Base-by-base conservation (phyloP, 2,888 invertebrate species). In the Drosophila borborema region DNA sequence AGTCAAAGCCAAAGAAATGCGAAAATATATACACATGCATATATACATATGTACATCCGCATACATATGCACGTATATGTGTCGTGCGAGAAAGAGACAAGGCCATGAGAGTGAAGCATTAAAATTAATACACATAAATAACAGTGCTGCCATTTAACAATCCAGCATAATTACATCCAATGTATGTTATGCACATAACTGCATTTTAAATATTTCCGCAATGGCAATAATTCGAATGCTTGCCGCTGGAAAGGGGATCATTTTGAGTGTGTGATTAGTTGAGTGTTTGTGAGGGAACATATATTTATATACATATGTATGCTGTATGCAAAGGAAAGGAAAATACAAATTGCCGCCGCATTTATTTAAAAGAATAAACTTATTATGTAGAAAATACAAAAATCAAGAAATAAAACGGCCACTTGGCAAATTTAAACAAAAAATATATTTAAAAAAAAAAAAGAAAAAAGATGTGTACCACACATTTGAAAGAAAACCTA, bases 201-300 rank as follows among this genome's bases (percentile, higher is more conserved):
- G 79, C 70, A 85, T 80, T 77, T 80, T 34, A 67, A 89, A 89
- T 75, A 77, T 77, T 86, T 84, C 88, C 86, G 86, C 72, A 71
- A 79, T 18, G 56, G 59, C 81, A 64, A 74, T 84, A 81, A 84
- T 81, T 76, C 64, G 60, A 53, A 34, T 56, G 65, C 51, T 74
- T 77, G 68, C 63, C 82, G 77, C 72, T 86, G 86, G 72, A 63
- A 80, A 77, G 77, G 77, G 81, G 80, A 77, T 77, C 67, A 80
- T 72, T 80, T 71, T n/a, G 45, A 49, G 40, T 59, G 28, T 64
- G 69, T 61, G 45, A 40, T 16, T n/a, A 2, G 40, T 40, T 40
- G 41, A 41, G 56, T 48, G 40, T 28, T 63, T 68, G 62, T 75
- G 56, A 40, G 49, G 31, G 31, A 31, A 49, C 48, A 64, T 68